Evolutionary conservation across 2,888 invertebrate genomes (phyloP), one percentile per base, ranked within the genome.

Genomic region (Phragmatobia fuliginosa): DNA sequence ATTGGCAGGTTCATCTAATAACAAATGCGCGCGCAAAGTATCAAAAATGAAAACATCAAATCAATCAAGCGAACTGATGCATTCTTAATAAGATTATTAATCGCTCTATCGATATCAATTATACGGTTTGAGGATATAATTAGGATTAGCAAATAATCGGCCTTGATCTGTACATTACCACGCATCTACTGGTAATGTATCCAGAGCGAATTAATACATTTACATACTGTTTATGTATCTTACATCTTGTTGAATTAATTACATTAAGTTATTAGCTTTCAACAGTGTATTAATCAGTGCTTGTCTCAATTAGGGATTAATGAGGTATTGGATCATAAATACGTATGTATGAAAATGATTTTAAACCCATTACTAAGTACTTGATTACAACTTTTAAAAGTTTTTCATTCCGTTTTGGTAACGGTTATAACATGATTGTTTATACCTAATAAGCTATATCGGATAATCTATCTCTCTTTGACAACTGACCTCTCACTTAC

Each of bases 41-140:
- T n/a, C n/a, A n/a, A n/a, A n/a, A n/a, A n/a, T n/a, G n/a, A n/a
- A n/a, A n/a, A n/a, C n/a, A n/a, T n/a, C n/a, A n/a, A n/a, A n/a
- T n/a, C n/a, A n/a, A n/a, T 18, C 41, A n/a, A 8, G 11, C 16
- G 28, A 56, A 14, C 11, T 28, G 25, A 14, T 28, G 52, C 14
- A 25, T 52, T 25, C 28, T 28, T 28, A 28, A 56, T 25, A 6
- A 5, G 28, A 49, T 49, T 32, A 31, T n/a, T n/a, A 32, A n/a
- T 32, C 11, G 63, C 1, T 16, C 21, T 14, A 32, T 63, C 11
- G 49, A 32, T 49, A 14, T 32, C 59, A 28, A 59, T 59, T 59
- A 32, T 21, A 18, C 31, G n/a, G 28, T 41, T 36, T 41, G 62
- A 25, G 31, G 31, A 41, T 38, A 62, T 62, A 62, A 62, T 62